A percentile compares a stretch with the other conserved stretches of the same genome.
phyloP scores from a whole-genome alignment of 2,888 invertebrate species.

The Nebria salina region DNA sequence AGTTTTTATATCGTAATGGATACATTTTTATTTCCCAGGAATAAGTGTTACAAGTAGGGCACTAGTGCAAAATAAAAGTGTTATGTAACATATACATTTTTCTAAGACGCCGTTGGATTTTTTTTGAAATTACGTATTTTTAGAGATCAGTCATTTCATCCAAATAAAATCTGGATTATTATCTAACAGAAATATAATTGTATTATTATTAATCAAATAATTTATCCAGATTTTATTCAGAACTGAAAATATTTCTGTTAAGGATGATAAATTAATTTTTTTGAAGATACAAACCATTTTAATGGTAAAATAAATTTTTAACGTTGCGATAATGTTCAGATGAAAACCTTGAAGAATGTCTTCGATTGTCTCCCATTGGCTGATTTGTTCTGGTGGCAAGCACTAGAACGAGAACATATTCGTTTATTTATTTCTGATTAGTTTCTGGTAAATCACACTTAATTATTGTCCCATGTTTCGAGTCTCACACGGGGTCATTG shows the following conservation, averaged over 20 bases:
- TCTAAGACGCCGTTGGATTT: neutral
- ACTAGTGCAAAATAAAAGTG: neutral
- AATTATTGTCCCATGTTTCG: constrained; percentile 14
- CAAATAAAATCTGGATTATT: too few relatives aligned
- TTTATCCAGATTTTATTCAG: too few relatives aligned
- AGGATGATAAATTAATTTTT: too few relatives aligned
- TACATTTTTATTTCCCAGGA: neutral
- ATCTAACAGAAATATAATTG: too few relatives aligned
- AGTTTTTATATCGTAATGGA: neutral
- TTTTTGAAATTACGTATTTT: neutral
- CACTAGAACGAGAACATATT: too few relatives aligned
- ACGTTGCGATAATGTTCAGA: neutral
- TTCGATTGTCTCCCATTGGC: neutral
- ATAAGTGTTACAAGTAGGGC: neutral
- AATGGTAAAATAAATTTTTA: too few relatives aligned
- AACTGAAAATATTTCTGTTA: too few relatives aligned
- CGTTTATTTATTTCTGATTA: constrained; percentile 12
- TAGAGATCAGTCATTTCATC: too few relatives aligned
- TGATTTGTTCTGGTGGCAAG: neutral
- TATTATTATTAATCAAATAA: too few relatives aligned
- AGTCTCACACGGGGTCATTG: neutral
- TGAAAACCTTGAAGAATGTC: neutral
- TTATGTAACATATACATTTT: neutral
- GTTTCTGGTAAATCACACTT: constrained; percentile 37
- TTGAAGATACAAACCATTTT: too few relatives aligned